Conservation (phyloP, 2,797 vertebrate genomes). For the Prionace glauca region DNA sequence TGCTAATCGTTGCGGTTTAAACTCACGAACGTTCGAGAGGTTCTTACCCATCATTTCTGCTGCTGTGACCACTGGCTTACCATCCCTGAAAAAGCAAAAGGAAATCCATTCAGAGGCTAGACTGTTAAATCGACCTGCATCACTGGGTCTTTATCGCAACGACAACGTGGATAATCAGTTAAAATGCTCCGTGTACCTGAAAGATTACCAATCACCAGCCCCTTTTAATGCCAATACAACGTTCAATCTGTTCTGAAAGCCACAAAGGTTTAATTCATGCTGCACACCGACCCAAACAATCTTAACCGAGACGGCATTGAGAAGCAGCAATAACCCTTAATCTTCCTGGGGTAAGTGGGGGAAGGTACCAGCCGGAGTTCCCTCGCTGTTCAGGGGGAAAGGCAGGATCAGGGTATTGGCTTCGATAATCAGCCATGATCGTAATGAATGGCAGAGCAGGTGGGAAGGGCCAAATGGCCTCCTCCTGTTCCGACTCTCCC, state of each 20-base stretch:
- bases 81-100: slow-evolving; percentile 63
- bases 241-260: background rate
- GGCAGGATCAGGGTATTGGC: too few species aligned
- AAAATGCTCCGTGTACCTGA: background rate
- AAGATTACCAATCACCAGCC: background rate
- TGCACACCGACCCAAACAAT: background rate
- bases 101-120: slow-evolving; percentile 44
- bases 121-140: background rate
- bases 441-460: too few species aligned
- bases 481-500: too few species aligned
- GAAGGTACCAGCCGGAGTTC: background rate
- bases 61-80: slow-evolving; percentile 69
- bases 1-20: background rate
- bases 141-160: background rate
- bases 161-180: background rate
- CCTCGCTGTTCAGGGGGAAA: background rate
- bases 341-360: background rate
- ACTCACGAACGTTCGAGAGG: background rate
- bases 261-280: background rate
- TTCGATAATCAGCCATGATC: too few species aligned
- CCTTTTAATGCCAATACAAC: background rate
- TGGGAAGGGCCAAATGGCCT: too few species aligned
- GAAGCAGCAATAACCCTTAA: background rate
- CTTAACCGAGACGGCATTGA: background rate
- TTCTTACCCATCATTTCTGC: slow-evolving; percentile 71